These are phyloP conservation scores for Enteromius radiatus DNA, from an alignment of 2,797 vertebrate genomes.

Conservation along the genomic window DNA sequence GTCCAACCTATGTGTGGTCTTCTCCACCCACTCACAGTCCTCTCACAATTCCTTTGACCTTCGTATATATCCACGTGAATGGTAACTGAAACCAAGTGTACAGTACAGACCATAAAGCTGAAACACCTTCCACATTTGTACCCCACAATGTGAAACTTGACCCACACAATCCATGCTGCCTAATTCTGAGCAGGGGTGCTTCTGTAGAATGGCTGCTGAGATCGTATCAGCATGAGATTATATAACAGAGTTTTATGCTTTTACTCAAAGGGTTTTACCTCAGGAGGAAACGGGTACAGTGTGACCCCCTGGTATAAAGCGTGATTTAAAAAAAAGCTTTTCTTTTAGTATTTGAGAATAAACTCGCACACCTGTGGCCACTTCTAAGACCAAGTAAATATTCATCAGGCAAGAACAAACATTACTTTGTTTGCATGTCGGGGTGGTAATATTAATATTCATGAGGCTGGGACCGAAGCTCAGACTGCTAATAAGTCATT, in stretches of 20 bases:
- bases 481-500: conserved; percentile 48
- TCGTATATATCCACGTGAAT: conserved; percentile 5
- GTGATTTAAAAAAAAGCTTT: conserved; percentile 7
- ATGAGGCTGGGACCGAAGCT: conserved; percentile 30
- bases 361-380: conserved; percentile 37
- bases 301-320: conserved; percentile 21
- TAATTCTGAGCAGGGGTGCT: not conserved
- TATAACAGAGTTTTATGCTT: conserved; percentile 24
- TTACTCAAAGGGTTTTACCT: conserved; percentile 27
- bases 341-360: conserved; percentile 11
- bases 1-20: not conserved
- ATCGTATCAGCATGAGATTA: conserved; percentile 27
- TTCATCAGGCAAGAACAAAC: conserved; percentile 68
- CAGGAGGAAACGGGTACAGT: conserved; percentile 6
- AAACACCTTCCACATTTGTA: not conserved
- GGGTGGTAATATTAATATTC: conserved; percentile 41
- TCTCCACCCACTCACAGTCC: not conserved
- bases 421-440: conserved; percentile 64
- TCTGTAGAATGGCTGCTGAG: conserved; percentile 1
- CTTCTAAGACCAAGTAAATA: conserved; percentile 51
- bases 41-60: conserved; percentile 22
- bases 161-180: not conserved
- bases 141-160: not conserved
- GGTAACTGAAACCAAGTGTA: not conserved
- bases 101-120: not conserved